Evolutionary conservation across 2,113 vertebrate genomes (phyloP).

Genomic region (Sminthopsis crassicaudata): DNA sequence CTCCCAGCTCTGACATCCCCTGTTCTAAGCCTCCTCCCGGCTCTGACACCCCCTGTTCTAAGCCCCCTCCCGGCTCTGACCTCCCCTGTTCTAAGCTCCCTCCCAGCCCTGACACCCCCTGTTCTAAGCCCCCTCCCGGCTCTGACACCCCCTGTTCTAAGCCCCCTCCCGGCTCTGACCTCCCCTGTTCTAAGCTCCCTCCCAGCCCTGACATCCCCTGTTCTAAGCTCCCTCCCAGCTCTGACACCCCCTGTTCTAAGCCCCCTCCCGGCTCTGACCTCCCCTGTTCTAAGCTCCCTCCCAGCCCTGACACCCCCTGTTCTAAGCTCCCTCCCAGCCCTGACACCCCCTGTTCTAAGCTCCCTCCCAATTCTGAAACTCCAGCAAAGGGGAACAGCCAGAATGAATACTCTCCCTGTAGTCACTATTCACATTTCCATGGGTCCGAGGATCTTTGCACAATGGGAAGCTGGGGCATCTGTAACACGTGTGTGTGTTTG

Average conservation of each 20-base stretch:
- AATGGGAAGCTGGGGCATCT: background rate
- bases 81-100: too few relatives aligned
- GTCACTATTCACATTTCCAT: background rate
- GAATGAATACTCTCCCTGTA: background rate
- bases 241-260: too few relatives aligned
- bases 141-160: background rate
- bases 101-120: background rate
- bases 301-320: too few relatives aligned
- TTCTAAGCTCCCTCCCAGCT: too few relatives aligned
- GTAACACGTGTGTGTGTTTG: background rate
- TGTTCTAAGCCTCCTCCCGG: background rate
- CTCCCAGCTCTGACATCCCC: background rate
- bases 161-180: background rate
- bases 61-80: background rate
- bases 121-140: background rate
- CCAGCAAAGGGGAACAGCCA: background rate
- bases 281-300: too few relatives aligned
- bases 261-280: too few relatives aligned
- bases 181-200: too few relatives aligned
- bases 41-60: background rate
- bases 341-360: too few relatives aligned
- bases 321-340: too few relatives aligned
- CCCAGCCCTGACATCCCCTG: too few relatives aligned
- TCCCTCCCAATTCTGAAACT: too few relatives aligned
- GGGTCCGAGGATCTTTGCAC: background rate